phyloP scores from a whole-genome alignment of 1,140 invertebrate genomes.

The Bombus superbus region DNA sequence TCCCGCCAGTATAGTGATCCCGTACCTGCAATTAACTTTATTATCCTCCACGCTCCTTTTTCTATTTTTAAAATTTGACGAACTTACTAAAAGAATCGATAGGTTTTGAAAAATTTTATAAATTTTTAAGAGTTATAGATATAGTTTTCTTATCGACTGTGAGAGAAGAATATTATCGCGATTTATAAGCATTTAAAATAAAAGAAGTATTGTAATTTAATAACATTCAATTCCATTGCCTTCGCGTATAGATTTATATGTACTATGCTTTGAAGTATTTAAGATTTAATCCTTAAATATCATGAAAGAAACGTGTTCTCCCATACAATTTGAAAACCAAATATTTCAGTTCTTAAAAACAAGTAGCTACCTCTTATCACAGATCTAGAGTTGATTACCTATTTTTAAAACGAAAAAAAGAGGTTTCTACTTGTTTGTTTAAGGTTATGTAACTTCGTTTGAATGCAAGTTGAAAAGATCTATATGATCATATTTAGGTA shows the following conservation, averaged over 20 bases:
- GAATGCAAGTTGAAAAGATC: neutral
- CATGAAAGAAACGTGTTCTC: neutral
- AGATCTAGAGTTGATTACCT: neutral
- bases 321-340: neutral
- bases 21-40: conserved; percentile 32
- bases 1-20: conserved; percentile 27
- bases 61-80: conserved; percentile 8
- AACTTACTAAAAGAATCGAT: neutral
- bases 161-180: neutral
- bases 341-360: neutral
- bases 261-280: neutral
- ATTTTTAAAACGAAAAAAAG: neutral
- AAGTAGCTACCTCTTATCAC: neutral
- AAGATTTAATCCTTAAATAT: neutral
- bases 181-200: conserved; percentile 30
- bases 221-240: neutral
- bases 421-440: neutral
- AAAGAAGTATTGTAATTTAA: conserved; percentile 5
- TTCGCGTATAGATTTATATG: neutral
- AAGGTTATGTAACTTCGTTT: neutral
- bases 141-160: neutral
- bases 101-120: neutral
- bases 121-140: neutral
- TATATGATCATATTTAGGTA: neutral
- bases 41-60: neutral